Evolutionary conservation across 2,888 invertebrate genomes (phyloP), one percentile per base, ranked within the genome.

Genomic region (Leptopterna dolabrata): DNA sequence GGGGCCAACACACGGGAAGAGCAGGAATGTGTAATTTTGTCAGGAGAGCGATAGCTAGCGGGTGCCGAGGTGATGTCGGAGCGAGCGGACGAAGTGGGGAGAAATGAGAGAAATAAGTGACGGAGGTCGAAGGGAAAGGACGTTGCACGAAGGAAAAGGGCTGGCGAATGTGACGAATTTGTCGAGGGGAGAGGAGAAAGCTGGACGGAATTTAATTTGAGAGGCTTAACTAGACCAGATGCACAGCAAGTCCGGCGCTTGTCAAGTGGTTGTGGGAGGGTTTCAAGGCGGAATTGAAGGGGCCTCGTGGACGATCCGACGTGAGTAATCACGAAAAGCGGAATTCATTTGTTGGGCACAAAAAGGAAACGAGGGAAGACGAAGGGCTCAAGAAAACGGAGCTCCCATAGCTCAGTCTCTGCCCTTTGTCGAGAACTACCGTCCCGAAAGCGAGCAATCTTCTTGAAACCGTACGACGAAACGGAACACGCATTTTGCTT

Each of bases 151-250:
- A 11, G 47, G 16, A 63, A 24, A 19, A 19, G 63, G 47, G n/a
- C 11, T 7, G 73, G 36, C 16, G 36, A 73, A 19, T 36, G n/a
- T 11, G 36, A 76, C 76, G n/a, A 24, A 76, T 36, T 4, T 11
- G 36, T 30, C 76, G n/a, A 24, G 36, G 36, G 16, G 29, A 19
- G 11, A 24, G 1, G 45, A 78, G 16, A 24, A 24, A 3, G 45
- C 3, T 45, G 78, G 41, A 45, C 41, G 78, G 78, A 78, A 78
- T 78, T 78, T 78, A 78, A 78, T 78, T 78, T 78, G 78, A 78
- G 78, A 24, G 78, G 78, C 78, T 78, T 78, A 78, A 78, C 78
- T 78, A 78, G 78, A 78, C 78, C 45, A 78, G 78, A 78, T 78
- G 78, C 14, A 78, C 78, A 45, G 63, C 24, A 19, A 45, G 78